A percentile compares a stretch with the other conserved stretches of the same genome.
Conservation (phyloP, 1,140 invertebrate genomes). For the Zaprionus davidi region DNA sequence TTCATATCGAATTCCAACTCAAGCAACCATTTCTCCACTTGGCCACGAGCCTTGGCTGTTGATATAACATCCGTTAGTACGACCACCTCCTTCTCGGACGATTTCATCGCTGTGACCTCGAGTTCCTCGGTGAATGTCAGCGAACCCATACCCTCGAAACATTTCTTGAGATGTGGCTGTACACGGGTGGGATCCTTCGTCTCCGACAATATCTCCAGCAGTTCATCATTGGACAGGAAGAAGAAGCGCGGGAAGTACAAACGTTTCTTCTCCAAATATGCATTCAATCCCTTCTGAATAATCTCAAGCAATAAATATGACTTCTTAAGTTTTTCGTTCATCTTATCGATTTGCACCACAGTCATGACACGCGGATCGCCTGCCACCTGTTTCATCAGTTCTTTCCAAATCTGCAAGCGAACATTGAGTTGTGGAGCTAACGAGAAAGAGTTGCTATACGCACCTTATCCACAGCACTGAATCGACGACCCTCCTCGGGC, state of each 20-base stretch:
- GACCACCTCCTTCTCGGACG: slow-evolving; percentile 94
- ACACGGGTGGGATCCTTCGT: slow-evolving; percentile 98
- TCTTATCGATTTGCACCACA: slow-evolving; percentile 96
- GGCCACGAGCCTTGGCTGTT: slow-evolving; percentile 94
- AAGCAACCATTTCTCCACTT: slow-evolving; percentile 98
- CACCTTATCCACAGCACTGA: slow-evolving; percentile 94
- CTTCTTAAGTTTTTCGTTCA: slow-evolving; percentile 95
- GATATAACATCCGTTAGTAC: slow-evolving; percentile 91
- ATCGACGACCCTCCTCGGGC: slow-evolving; percentile 94
- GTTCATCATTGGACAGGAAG: slow-evolving; percentile 98
- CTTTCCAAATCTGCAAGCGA: slow-evolving; percentile 89
- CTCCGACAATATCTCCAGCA: slow-evolving; percentile 97
- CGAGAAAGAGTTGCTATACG: neutral
- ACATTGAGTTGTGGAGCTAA: neutral
- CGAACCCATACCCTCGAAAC: slow-evolving; percentile 96
- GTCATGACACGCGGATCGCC: slow-evolving; percentile 92
- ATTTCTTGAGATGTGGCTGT: slow-evolving; percentile 99
- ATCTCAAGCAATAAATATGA: slow-evolving; percentile 94
- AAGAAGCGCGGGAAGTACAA: slow-evolving; percentile 98
- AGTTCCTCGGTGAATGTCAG: slow-evolving; percentile 94
- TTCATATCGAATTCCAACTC: slow-evolving; percentile 97
- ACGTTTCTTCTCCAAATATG: slow-evolving; percentile 97
- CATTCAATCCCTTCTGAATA: slow-evolving; percentile 96
- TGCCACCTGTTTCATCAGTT: slow-evolving; percentile 95
- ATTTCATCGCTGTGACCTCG: slow-evolving; percentile 95